Evolutionary conservation across 1,140 invertebrate genomes (phyloP).

Genomic region (Brachionus koreanus): DNA sequence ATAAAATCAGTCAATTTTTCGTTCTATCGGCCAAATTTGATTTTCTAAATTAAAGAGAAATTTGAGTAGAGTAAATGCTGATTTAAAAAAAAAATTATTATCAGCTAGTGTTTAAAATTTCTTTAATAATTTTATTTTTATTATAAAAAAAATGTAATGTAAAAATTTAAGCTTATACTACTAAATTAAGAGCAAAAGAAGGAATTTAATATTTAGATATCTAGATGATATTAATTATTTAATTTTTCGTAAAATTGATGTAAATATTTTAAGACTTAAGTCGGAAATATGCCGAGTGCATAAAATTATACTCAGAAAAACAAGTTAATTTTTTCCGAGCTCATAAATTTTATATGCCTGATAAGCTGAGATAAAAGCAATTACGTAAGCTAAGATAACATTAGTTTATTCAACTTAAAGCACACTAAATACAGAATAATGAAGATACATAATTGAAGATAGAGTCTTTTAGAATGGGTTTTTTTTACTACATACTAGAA

Average conservation of each 20-base stretch:
- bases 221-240: no score
- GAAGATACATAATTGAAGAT: background rate
- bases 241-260: background rate
- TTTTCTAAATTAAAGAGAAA: no score
- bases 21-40: no score
- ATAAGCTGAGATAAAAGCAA: background rate
- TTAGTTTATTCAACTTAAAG: background rate
- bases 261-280: background rate
- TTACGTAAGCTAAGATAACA: background rate
- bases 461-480: background rate
- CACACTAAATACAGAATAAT: background rate
- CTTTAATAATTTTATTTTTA: no score
- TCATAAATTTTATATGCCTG: background rate
- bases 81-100: no score
- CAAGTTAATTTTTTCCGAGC: background rate
- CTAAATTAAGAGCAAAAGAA: no score
- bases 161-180: no score
- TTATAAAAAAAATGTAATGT: no score
- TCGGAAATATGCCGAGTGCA: background rate
- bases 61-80: no score
- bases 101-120: no score
- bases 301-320: background rate
- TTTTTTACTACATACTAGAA: background rate
- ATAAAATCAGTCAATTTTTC: no score
- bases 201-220: no score